phyloP scores from a whole-genome alignment of 2,888 invertebrate genomes.

The Ichneumoninae sp. region DNA sequence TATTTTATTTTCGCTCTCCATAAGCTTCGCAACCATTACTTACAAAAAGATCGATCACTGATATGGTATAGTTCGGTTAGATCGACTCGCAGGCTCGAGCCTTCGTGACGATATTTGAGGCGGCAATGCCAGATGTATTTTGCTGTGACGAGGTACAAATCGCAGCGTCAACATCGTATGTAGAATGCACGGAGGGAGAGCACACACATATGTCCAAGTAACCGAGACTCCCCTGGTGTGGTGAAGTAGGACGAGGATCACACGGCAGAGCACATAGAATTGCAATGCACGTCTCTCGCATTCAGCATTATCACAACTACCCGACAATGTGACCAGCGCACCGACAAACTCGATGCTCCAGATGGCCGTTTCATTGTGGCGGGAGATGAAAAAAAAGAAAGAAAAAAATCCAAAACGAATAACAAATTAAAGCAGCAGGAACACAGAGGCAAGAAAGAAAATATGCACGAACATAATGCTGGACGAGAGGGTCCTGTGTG shows the following conservation, averaged over 20 bases:
- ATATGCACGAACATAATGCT: not conserved
- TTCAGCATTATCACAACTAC: slow-evolving; percentile 41
- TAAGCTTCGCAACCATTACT: not conserved
- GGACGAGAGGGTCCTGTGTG: not conserved
- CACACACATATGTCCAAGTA: not conserved
- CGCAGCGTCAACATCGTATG: slow-evolving; percentile 31
- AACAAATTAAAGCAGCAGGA: not conserved
- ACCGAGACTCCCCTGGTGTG: not conserved
- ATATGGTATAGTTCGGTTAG: not conserved
- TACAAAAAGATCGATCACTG: not conserved
- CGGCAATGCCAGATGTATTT: slow-evolving; percentile 50
- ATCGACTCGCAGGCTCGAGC: slow-evolving; percentile 9
- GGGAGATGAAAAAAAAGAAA: not conserved
- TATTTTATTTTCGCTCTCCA: not conserved
- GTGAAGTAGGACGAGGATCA: not conserved
- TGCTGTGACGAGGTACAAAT: slow-evolving; percentile 41
- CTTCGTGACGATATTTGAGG: slow-evolving; percentile 33
- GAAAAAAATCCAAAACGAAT: slow-evolving; percentile 7
- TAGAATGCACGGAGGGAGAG: not conserved
- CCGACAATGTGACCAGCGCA: slow-evolving; percentile 39
- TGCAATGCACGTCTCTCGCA: slow-evolving; percentile 40
- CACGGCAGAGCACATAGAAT: slow-evolving; percentile 29
- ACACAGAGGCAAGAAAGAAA: slow-evolving; percentile 1
- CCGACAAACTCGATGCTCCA: slow-evolving; percentile 40
- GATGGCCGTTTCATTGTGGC: slow-evolving; percentile 37